These are phyloP conservation scores for Toxotes chatareus DNA, from an alignment of 2,113 vertebrate genomes.

Conservation along the genomic window DNA sequence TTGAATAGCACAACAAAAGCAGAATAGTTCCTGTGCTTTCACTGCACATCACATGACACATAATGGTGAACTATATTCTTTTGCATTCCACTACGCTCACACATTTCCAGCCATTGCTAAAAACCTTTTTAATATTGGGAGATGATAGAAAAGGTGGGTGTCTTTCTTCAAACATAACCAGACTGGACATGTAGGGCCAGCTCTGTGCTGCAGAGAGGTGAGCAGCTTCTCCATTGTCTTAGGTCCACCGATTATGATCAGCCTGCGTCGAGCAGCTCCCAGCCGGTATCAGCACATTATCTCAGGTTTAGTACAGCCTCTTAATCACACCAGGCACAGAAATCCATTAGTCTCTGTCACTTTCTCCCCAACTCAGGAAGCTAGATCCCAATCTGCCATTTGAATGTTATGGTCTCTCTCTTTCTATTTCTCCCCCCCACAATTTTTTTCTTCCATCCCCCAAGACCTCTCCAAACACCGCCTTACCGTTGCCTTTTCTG, in stretches of 20 bases:
- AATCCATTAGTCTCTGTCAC: slow-evolving; percentile 91
- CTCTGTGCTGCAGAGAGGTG: slow-evolving; percentile 52
- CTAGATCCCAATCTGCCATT: slow-evolving; percentile 82
- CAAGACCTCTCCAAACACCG: slow-evolving; percentile 44
- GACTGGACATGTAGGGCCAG: slow-evolving; percentile 34
- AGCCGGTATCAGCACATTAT: slow-evolving; percentile 90
- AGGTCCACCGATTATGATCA: slow-evolving; percentile 83
- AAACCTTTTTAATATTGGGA: slow-evolving; percentile 19
- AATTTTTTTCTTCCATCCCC: slow-evolving; percentile 22
- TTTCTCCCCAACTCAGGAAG: slow-evolving; percentile 84
- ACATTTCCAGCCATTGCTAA: background rate
- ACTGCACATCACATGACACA: background rate
- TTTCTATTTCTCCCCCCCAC: slow-evolving; percentile 68
- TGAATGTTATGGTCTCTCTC: slow-evolving; percentile 79
- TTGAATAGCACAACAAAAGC: background rate
- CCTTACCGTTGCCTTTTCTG: slow-evolving; percentile 38
- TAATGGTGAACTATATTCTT: background rate
- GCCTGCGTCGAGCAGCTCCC: slow-evolving; percentile 84
- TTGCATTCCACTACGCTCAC: background rate
- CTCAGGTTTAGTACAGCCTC: slow-evolving; percentile 84
- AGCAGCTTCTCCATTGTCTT: slow-evolving; percentile 56
- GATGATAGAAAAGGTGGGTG: slow-evolving; percentile 5
- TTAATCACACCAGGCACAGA: slow-evolving; percentile 85
- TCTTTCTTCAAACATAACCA: slow-evolving; percentile 33
- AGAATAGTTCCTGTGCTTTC: background rate